Base-by-base conservation (phyloP, 2,888 invertebrate genomes). In the Drosophila pegasa region DNA sequence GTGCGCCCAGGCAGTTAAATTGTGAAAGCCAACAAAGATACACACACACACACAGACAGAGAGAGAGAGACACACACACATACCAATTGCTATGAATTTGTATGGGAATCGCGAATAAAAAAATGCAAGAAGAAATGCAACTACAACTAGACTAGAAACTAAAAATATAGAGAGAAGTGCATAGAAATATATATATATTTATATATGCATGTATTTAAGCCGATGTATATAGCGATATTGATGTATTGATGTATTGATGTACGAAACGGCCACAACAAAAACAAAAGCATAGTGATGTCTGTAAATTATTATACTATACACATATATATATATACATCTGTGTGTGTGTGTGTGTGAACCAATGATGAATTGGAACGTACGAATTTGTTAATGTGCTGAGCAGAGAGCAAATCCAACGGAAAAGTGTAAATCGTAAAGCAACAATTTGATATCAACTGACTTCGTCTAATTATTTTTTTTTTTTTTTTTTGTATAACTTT, bases 401-500 rank as follows among this genome's bases (percentile, higher is more conserved):
- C 33, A 40, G 31, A 54, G 20, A 54, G 29, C 29, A 54, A 6
- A 29, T 20, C n/a, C 5, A 51, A 12, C 50, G 22, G 18, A 20
- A 8, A 12, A 20, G 18, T n/a, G 54, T 54, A 35, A 40, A 38
- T 22, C 48, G 14, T 16, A 51, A 33, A 29, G 55, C 18, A 50
- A 18, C 16, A 62, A 67, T 45, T 50, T 45, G 10, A 58, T 47
- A 41, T 47, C 47, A 50, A 51, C 45, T 29, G 47, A 75, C 45
- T 54, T 25, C 25, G 5, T 25, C 25, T 4, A 25, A 4, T 25
- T 16, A 3, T 69, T 76, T 25, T 25, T 16, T 9, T 69, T 76
- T 76, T 66, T 82, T 82, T 75, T 37, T 75, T 78, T 82, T 74
- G 22, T 43, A 47, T 68, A 64, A 56, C 62, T 70, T 61, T 71